Percentiles rank a stretch among this genome's conserved stretches.
phyloP scores from a whole-genome alignment of 2,797 vertebrate genomes.

The Melanotaenia boesemani region DNA sequence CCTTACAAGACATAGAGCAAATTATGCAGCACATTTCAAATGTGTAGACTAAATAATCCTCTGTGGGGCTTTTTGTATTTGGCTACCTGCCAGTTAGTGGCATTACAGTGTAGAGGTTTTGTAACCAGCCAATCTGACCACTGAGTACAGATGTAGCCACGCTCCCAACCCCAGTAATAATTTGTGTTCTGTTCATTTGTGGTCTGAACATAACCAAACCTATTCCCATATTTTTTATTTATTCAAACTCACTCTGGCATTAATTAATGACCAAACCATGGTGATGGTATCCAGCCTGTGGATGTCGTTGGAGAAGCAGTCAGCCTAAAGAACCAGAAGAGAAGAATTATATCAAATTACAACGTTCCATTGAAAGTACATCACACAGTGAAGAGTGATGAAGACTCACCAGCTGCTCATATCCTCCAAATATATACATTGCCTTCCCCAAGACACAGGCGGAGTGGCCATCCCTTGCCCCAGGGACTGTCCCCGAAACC shows the following conservation, averaged over 20 bases:
- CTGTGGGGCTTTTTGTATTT: constrained; percentile 48
- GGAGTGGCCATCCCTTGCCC: constrained; percentile 96
- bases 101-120: constrained; percentile 51
- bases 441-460: constrained; percentile 93
- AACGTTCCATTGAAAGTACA: constrained; percentile 9
- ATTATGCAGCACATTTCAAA: constrained; percentile 51
- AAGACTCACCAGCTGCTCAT: constrained; percentile 94
- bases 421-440: constrained; percentile 99
- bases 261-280: constrained; percentile 95
- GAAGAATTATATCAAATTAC: constrained; percentile 21
- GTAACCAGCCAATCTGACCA: constrained; percentile 39
- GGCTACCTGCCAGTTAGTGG: constrained; percentile 54
- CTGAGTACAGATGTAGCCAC: constrained; percentile 12
- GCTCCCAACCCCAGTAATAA: constrained; percentile 5
- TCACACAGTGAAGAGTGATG: constrained; percentile 8
- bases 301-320: constrained; percentile 99
- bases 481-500: constrained; percentile 92
- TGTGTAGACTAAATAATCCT: constrained; percentile 54
- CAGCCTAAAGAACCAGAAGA: constrained; percentile 85
- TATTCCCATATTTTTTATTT: constrained; percentile 1
- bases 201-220: constrained; percentile 22
- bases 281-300: constrained; percentile 94
- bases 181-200: constrained; percentile 28
- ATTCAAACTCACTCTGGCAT: constrained; percentile 88
- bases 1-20: constrained; percentile 37